Evolutionary conservation across 2,888 invertebrate species (phyloP), one percentile per base, ranked within the genome.

Genomic region (Pristionchus entomophagus): DNA sequence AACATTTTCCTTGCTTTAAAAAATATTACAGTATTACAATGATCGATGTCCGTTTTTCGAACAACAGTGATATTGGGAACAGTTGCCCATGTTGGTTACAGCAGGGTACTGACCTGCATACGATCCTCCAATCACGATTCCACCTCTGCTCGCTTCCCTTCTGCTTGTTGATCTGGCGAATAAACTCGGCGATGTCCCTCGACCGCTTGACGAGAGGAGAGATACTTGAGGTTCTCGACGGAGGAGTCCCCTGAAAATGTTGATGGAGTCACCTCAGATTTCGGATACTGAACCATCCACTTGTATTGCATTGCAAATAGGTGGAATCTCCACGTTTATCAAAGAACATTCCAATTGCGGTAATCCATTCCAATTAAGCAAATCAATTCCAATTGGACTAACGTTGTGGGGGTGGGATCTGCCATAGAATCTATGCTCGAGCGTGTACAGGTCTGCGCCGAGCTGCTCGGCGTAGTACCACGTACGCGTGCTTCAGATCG

Each of bases 351-450:
- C n/a, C n/a, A n/a, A n/a, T n/a, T n/a, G n/a, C n/a, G n/a, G n/a
- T n/a, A n/a, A n/a, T n/a, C n/a, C n/a, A n/a, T n/a, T n/a, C n/a
- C n/a, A n/a, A n/a, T n/a, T n/a, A n/a, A n/a, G n/a, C n/a, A n/a
- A n/a, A n/a, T n/a, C n/a, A n/a, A n/a, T n/a, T n/a, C n/a, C n/a
- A n/a, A n/a, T n/a, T n/a, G n/a, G n/a, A n/a, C n/a, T n/a, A n/a
- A 97, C 97, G 94, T 92, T 5, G 96, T 97, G 4, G 98, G n/a
- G 98, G 92, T 96, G 96, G 93, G 97, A 97, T 93, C 96, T 95
- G 85, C 98, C 98, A 95, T 98, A 98, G 94, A 95, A 98, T 87
- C 98, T 95, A 94, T 98, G 98, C 94, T 98, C 98, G 88, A 98
- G 93, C 94, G 96, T 96, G 87, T 98, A 96, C 90, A 97, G 96